These are phyloP conservation scores for Pithys albifrons DNA, from an alignment of 2,113 vertebrate species.

Conservation along the genomic window DNA sequence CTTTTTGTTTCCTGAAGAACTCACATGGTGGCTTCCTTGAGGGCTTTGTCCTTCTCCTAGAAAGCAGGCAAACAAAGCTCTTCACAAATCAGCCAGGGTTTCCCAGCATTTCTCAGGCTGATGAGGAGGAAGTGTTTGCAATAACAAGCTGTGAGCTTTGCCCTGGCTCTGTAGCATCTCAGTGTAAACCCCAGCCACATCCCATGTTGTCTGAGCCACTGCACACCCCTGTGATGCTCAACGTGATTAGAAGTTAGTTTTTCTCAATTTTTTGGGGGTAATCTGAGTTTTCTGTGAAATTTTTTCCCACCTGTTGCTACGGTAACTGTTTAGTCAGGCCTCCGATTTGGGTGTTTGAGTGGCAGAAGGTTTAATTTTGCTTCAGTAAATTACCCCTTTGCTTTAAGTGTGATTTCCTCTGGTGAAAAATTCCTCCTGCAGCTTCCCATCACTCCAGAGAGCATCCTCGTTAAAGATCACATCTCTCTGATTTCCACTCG, in stretches of 20 bases:
- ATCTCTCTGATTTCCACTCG: background rate
- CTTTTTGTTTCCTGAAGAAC: background rate
- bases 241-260: background rate
- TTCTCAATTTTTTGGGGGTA: background rate
- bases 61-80: background rate
- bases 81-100: background rate
- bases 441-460: background rate
- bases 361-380: conserved; percentile 4
- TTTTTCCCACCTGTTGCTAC: background rate
- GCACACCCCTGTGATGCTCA: rapidly evolving
- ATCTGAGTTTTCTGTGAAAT: background rate
- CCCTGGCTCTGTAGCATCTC: background rate
- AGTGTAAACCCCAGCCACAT: background rate
- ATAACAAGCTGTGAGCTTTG: rapidly evolving
- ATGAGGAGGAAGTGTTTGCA: background rate
- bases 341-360: background rate
- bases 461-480: background rate
- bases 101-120: background rate
- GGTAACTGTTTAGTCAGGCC: background rate
- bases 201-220: rapidly evolving
- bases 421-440: background rate
- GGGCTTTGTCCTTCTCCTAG: background rate
- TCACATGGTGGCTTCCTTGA: rapidly evolving
- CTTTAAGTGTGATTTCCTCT: background rate
- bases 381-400: background rate